These are phyloP conservation scores for Nettapus auritus DNA, from an alignment of 2,113 vertebrate species.

Conservation along the genomic window DNA sequence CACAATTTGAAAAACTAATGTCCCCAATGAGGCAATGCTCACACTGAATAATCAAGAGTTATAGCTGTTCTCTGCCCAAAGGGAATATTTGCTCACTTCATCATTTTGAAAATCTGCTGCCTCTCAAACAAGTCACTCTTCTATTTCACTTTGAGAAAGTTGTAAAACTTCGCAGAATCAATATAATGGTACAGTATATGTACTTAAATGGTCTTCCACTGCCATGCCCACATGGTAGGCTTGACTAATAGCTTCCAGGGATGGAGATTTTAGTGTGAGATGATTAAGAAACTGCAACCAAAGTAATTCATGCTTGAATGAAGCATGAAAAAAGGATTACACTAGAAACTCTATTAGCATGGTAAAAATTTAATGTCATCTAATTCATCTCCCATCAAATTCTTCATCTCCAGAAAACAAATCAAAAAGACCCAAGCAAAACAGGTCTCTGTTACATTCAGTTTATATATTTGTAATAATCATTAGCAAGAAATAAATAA, in stretches of 20 bases:
- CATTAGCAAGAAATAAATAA: background rate
- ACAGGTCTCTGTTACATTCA: background rate
- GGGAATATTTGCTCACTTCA: conserved; percentile 73
- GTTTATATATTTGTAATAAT: background rate
- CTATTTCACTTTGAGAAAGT: conserved; percentile 73
- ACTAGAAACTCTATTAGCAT: background rate
- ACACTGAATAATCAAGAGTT: conserved; percentile 75
- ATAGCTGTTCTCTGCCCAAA: conserved; percentile 68
- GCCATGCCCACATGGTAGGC: background rate
- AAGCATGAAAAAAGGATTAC: background rate
- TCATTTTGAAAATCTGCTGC: conserved; percentile 75
- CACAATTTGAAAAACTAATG: conserved; percentile 75
- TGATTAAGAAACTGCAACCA: background rate
- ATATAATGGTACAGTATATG: background rate
- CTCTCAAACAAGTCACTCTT: conserved; percentile 64
- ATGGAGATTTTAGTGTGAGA: background rate
- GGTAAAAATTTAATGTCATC: background rate
- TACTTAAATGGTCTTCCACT: background rate
- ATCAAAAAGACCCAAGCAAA: background rate
- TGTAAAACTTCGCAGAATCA: conserved; percentile 46
- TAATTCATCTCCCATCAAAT: background rate
- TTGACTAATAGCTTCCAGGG: background rate
- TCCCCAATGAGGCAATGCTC: conserved; percentile 71
- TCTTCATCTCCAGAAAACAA: background rate
- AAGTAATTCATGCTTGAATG: background rate